Conservation (phyloP, 2,113 vertebrate species). For the Gnathonemus echidnorhynchus region DNA sequence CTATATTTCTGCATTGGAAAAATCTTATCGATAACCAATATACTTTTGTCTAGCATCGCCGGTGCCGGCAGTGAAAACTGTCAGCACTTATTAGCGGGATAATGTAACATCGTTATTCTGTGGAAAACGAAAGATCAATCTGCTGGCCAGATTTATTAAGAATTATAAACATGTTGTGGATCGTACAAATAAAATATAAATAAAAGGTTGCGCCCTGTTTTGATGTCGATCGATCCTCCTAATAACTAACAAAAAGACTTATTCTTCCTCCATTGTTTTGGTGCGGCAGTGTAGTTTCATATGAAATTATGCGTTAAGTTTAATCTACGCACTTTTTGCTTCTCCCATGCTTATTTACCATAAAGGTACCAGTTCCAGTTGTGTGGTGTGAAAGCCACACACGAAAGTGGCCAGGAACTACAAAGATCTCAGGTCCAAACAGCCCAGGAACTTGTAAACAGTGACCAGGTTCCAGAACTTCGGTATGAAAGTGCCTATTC, state of each 20-base stretch:
- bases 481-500: neutral
- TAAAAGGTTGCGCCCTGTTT: neutral
- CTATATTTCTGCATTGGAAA: neutral
- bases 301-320: neutral
- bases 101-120: neutral
- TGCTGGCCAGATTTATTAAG: neutral
- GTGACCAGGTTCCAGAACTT: neutral
- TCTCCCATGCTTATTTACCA: neutral
- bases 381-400: neutral
- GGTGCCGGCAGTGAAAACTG: neutral
- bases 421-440: neutral
- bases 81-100: neutral
- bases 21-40: neutral
- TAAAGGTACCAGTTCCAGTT: neutral
- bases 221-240: neutral
- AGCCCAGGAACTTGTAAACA: neutral
- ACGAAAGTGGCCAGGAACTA: neutral
- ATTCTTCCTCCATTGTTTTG: neutral
- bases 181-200: neutral
- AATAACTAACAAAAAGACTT: neutral
- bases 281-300: neutral
- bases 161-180: neutral
- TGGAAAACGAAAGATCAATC: neutral
- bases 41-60: neutral
- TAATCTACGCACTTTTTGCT: neutral